These are phyloP conservation scores for Campaea margaritaria DNA, from an alignment of 2,888 invertebrate genomes.

Conservation along the genomic window DNA sequence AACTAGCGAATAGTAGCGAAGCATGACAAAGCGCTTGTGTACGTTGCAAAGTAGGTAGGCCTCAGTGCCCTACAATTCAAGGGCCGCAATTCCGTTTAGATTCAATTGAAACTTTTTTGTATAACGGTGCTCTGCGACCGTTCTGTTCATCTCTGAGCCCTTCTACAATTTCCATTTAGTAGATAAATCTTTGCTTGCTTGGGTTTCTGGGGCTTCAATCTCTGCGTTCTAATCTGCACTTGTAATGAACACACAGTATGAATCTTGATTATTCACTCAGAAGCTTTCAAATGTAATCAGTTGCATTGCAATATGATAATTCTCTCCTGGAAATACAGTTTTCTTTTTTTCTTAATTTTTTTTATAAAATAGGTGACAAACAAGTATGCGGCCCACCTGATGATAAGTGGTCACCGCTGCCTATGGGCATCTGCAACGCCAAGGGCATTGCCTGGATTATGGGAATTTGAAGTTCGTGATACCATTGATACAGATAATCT, in stretches of 20 bases:
- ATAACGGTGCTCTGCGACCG: constrained; percentile 39
- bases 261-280: not conserved
- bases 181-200: constrained; percentile 27
- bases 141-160: constrained; percentile 35
- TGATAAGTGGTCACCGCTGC: too few relatives aligned
- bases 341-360: too few relatives aligned
- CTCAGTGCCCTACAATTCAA: constrained; percentile 45
- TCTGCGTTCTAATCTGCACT: constrained; percentile 10
- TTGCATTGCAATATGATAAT: too few relatives aligned
- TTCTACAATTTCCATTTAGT: constrained; percentile 25
- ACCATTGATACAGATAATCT: too few relatives aligned
- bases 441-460: too few relatives aligned
- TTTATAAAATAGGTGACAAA: too few relatives aligned
- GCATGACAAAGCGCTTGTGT: constrained; percentile 18
- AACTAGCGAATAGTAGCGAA: too few relatives aligned
- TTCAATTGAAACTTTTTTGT: constrained; percentile 52
- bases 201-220: constrained; percentile 16
- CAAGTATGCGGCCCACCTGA: too few relatives aligned
- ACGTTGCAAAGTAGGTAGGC: constrained; percentile 9
- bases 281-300: too few relatives aligned
- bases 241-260: constrained; percentile 11
- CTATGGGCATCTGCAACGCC: too few relatives aligned
- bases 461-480: too few relatives aligned
- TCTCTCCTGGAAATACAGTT: too few relatives aligned
- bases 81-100: constrained; percentile 52